Percentiles rank a stretch among this genome's conserved stretches.
phyloP scores from a whole-genome alignment of 2,113 vertebrate species.

The Caranx melampygus region DNA sequence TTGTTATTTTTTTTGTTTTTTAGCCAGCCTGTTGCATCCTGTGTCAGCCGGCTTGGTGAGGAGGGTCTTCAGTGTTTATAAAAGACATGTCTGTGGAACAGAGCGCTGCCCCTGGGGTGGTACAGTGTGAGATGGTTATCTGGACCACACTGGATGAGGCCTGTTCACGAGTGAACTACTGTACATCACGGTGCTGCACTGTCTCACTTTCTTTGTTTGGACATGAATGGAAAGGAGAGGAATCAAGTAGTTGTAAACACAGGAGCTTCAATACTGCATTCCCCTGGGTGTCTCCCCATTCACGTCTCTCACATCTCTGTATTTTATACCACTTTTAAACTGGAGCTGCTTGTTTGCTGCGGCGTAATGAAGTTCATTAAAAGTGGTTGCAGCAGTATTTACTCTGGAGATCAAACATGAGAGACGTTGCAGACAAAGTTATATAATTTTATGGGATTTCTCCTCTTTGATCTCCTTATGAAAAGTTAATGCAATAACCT shows the following conservation, averaged over 20 bases:
- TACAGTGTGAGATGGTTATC: conserved; percentile 74
- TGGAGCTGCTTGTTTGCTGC: not conserved
- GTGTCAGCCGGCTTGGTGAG: not conserved
- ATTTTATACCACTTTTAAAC: not conserved
- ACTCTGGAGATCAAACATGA: not conserved
- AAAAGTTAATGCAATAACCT: conserved; percentile 1
- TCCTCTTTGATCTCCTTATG: not conserved
- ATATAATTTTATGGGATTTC: not conserved
- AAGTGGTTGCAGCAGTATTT: not conserved
- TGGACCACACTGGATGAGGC: conserved; percentile 71
- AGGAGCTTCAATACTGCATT: conserved; percentile 1
- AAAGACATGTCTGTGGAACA: conserved; percentile 64
- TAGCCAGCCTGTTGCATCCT: conserved; percentile 10
- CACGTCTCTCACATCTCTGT: conserved; percentile 28
- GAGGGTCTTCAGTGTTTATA: conserved; percentile 70
- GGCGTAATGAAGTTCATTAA: not conserved
- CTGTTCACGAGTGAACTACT: conserved; percentile 59
- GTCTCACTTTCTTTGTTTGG: conserved; percentile 79
- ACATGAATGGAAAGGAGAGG: conserved; percentile 73
- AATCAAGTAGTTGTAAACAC: conserved; percentile 66
- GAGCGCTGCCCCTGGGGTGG: conserved; percentile 58
- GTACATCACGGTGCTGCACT: conserved; percentile 67
- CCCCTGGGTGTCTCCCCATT: conserved; percentile 24
- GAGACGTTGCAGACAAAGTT: not conserved
- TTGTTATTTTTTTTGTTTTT: conserved; percentile 30